These are phyloP conservation scores for Cyrtorhinus lividipennis DNA, from an alignment of 1,140 invertebrate genomes.

Conservation along the genomic window DNA sequence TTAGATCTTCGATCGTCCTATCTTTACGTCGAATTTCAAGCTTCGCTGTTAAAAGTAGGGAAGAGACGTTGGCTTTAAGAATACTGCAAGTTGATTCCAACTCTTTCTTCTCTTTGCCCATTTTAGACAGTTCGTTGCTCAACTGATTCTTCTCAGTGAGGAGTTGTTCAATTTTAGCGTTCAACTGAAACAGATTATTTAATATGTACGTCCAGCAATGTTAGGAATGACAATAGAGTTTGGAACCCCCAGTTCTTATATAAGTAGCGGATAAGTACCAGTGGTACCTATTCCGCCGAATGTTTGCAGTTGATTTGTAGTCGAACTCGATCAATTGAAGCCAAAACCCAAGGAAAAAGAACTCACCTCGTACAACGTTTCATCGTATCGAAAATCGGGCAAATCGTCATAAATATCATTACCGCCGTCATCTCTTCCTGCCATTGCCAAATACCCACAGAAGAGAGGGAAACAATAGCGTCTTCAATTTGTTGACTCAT, in stretches of 20 bases:
- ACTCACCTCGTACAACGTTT: neutral
- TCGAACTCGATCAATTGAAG: neutral
- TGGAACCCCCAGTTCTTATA: too few relatives aligned
- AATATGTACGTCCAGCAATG: too few relatives aligned
- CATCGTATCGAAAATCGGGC: slow-evolving; percentile 5
- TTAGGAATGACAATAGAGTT: too few relatives aligned
- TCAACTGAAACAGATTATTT: too few relatives aligned
- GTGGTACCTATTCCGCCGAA: neutral
- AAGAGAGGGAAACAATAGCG: too few relatives aligned
- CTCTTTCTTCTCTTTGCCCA: neutral
- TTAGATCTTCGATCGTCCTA: neutral
- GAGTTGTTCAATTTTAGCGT: neutral
- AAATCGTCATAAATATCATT: slow-evolving; percentile 1
- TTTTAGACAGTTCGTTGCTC: neutral
- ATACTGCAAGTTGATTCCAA: neutral
- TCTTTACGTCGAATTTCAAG: slow-evolving; percentile 2
- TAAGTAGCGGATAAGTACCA: neutral
- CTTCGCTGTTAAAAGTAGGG: slow-evolving; percentile 3
- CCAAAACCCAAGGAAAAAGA: neutral
- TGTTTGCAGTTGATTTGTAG: neutral
- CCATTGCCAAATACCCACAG: too few relatives aligned
- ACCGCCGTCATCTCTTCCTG: neutral
- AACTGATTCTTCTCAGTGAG: neutral
- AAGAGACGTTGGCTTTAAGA: neutral
- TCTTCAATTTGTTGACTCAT: too few relatives aligned